Base-by-base conservation (phyloP, 2,797 vertebrate genomes). In the Rhyacichthys aspro region DNA sequence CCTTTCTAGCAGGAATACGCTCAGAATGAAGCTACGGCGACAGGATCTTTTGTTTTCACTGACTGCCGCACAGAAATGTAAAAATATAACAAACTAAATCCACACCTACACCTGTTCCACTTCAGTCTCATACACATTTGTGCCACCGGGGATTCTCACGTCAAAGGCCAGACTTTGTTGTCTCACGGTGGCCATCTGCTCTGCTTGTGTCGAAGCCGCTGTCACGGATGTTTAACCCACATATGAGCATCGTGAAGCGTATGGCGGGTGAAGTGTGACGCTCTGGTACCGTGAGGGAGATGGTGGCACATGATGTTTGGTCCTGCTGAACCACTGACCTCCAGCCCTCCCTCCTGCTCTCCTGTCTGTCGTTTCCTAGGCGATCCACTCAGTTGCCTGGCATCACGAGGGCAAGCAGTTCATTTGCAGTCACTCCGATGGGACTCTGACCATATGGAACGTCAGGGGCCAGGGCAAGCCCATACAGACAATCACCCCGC, bases 321-420 rank as follows among this genome's bases (percentile, higher is more conserved):
- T 55, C 55, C 46, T 4, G 45, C 67, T 78, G 44, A 79, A 68
- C 58, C 37, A 15, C 55, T 78, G 41, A 59, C 55, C n/a, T n/a
- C 14, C n/a, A 17, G 41, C 8, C 32, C 23, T 11, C 53, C 7
- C 39, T 17, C 11, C 53, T 19, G 54, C 55, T n/a, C 74, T 65
- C 74, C 56, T 83, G 58, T 63, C 39, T 83, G 59, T 80, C 9
- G 23, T 89, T 55, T 78, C 61, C 52, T 84, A 98, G 96, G 96
- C 97, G 70, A 98, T 98, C 83, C 96, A 98, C 86, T 98, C 97
- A 16, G 96, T 97, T 82, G 96, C 96, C 83, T 99, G 97, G 97
- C 97, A 99, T 84, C 97, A 99, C 58, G 97, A 98, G 91, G 97
- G 97, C 87, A 99, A 99, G 82, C 97, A 98, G 71, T 99, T 99